Evolutionary conservation across 2,797 vertebrate species (phyloP), one percentile per base, ranked within the genome.

Genomic region (Molothrus ater): DNA sequence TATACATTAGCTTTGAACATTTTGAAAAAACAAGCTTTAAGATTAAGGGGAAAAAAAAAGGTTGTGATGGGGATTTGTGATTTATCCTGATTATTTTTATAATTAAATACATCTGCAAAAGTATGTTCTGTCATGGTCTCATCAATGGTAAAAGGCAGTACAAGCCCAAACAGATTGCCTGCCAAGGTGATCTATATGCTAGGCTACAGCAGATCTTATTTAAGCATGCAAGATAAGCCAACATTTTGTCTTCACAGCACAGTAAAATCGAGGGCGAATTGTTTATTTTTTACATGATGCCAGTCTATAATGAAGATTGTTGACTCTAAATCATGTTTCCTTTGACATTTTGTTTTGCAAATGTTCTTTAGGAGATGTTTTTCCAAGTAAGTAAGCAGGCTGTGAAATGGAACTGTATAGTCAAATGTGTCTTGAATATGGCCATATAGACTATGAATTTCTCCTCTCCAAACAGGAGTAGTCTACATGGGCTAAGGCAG

Each of bases 201-300:
- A 66, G 86, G 56, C 38, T 74, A 32, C 71, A 90, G 47, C 34
- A 90, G 65, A 91, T 85, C 54, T 87, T 81, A 90, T 93, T 93
- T 93, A 94, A 86, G 40, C 54, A 28, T 51, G 45, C 47, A 89
- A 83, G 45, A 79, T 78, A 96, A 92, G 73, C 53, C 90, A 96
- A 80, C 15, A 47, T 51, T 92, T 90, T 72, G 66, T 90, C 91
- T 96, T 86, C 75, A 60, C 11, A 84, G 80, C 26, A 75, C 34
- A 82, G 10, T 76, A 89, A 96, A 89, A 96, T 54, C 0, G 8
- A 83, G 25, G 31, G 32, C 0, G 0, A 72, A 79, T 42, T 92
- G 48, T 73, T 95, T 88, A 59, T 78, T 94, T 91, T 94, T 97
- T 38, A 74, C 80, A 82, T 42, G 13, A 97, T 78, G 34, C 21